Evolutionary conservation across 2,113 vertebrate genomes (phyloP), one percentile per base, ranked within the genome.

Genomic region (Pterocles gutturalis): DNA sequence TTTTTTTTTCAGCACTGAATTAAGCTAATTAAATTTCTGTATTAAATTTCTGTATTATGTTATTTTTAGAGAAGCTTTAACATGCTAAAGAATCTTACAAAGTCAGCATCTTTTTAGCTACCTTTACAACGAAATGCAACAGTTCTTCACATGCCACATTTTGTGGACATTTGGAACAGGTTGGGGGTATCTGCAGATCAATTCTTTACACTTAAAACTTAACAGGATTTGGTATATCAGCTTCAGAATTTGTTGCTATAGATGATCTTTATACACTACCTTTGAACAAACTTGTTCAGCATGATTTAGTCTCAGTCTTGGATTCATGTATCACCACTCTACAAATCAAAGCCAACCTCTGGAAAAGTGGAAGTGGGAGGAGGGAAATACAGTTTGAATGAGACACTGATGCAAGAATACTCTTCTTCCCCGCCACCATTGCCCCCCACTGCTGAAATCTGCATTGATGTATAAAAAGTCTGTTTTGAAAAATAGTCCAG

Each of bases 21-120:
- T 77, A 73, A 83, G 36, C 61, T 92, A 89, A 90, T 92, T 83
- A 85, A 51, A 75, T 88, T 76, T 91, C 49, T 83, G 25, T 77
- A 90, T 92, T 83, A 85, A 51, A 75, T 88, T 76, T 91, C 49
- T 83, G 28, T 77, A 26, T 61, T 84, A 51, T 54, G 29, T 88
- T 83, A 79, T 87, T 93, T 96, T 79, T 80, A 94, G 69, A 76
- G 48, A 57, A 33, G 34, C 18, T 93, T 84, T 78, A 91, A 85
- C 28, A 5, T 69, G 53, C 57, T 87, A 61, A 82, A 79, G n/a
- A 70, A 62, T 58, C 49, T 83, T 22, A 22, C 46, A 66, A 89
- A 69, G 54, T 77, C 61, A 49, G 46, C 26, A 66, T 73, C 28
- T 3, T 5, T 2, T 83, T 70, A 70, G 36, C 67, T 69, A 17